These are phyloP conservation scores for Lophura swinhoii DNA, from an alignment of 2,797 vertebrate species.

Conservation along the genomic window DNA sequence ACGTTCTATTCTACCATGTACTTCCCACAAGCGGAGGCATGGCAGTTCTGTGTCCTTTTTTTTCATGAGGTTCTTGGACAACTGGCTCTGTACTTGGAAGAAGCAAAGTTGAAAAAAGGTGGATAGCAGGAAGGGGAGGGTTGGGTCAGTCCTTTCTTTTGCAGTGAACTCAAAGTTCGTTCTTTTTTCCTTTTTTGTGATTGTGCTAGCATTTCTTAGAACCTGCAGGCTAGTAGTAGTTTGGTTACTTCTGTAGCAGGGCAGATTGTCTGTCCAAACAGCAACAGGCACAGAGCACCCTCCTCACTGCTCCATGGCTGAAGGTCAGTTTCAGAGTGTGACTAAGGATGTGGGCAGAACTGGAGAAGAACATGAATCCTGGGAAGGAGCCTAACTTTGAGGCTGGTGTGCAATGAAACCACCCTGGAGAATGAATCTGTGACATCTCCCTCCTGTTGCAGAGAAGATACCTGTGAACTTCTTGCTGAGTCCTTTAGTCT, in stretches of 20 bases:
- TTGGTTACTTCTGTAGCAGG: not conserved
- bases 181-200: not conserved
- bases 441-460: not conserved
- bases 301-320: not conserved
- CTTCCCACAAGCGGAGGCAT: not conserved
- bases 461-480: conserved; percentile 64
- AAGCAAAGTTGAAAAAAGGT: not conserved
- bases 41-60: not conserved
- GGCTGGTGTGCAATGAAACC: not conserved
- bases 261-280: not conserved
- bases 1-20: accelerated
- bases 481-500: conserved; percentile 69
- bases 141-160: not conserved
- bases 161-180: not conserved
- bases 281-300: not conserved
- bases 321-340: not conserved
- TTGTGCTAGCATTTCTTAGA: not conserved
- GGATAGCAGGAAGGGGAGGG: not conserved
- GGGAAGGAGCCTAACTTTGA: not conserved
- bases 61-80: not conserved
- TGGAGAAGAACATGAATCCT: not conserved
- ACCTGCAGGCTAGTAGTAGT: not conserved
- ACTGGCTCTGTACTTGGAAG: not conserved
- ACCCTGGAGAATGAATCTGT: conserved; percentile 6
- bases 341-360: not conserved